Evolutionary conservation across 2,113 vertebrate species (phyloP), one percentile per base, ranked within the genome.

Genomic region (Mus spicilegus): DNA sequence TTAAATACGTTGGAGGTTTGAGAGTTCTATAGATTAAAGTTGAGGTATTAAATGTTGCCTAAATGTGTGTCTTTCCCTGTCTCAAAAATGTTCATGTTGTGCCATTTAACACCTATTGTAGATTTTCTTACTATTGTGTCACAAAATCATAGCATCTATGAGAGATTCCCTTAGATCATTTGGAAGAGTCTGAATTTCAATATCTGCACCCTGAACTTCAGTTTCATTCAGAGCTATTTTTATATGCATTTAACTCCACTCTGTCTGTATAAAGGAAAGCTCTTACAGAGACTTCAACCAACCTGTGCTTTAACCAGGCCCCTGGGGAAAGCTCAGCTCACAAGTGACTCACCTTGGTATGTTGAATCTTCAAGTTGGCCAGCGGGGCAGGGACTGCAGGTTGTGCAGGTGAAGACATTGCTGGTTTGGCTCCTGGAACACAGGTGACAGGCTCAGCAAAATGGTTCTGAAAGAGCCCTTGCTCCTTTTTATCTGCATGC

Each of bases 281-380:
- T 93, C 85, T 90, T 69, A 82, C 70, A 87, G 24, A 51, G 72
- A 22, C 95, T 89, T 73, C 89, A 90, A 91, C 69, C 78, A 89
- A 91, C 63, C 63, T 96, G 89, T 89, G 91, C 89, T 95, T 90
- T 94, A 92, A 87, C 63, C 56, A 82, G 56, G 36, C 3, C 13
- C 70, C 49, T 16, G 95, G n/a, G 67, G 87, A 98, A 96, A 97
- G 49, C 72, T 96, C 81, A 3, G 42, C 30, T 36, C 33, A 56
- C 4, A 93, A 87, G 19, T 85, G 13, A 96, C 98, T 98, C 96
- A 99, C 99, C 99, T 99, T 99, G 0, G 99, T 99, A 92, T 99
- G 98, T 36, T 98, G 98, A 93, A 99, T 98, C 97, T 98, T 98
- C 97, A 99, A 89, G 65, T 99, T 98, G 96, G 97, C 98, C 87